Conservation (phyloP, 2,888 invertebrate genomes). For the Tiphia femorata region DNA sequence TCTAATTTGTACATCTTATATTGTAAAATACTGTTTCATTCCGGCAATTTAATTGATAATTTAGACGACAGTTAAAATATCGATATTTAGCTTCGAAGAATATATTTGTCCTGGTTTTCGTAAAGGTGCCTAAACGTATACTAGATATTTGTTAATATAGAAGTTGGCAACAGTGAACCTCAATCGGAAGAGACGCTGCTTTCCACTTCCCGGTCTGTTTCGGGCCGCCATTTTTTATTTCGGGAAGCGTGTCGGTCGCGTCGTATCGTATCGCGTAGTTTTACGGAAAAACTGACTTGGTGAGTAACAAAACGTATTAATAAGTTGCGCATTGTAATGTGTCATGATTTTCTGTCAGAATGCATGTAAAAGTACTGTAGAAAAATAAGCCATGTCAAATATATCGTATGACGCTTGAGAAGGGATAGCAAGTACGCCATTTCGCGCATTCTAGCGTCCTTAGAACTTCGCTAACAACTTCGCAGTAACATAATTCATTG, state of each 20-base stretch:
- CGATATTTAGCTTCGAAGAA: too few relatives aligned
- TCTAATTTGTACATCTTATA: too few relatives aligned
- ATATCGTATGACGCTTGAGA: too few relatives aligned
- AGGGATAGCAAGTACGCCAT: conserved; percentile 34
- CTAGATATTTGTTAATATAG: too few relatives aligned
- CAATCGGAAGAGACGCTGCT: conserved; percentile 45
- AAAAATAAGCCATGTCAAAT: too few relatives aligned
- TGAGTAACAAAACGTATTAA: conserved; percentile 40
- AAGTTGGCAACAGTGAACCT: conserved; percentile 33
- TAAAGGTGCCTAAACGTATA: too few relatives aligned
- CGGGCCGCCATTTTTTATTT: conserved; percentile 58
- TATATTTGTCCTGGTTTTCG: too few relatives aligned
- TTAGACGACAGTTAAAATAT: too few relatives aligned
- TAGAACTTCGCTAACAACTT: background rate
- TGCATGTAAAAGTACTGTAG: background rate
- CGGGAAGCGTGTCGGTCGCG: conserved; percentile 54
- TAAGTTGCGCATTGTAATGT: background rate
- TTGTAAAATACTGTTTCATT: too few relatives aligned
- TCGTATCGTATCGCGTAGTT: conserved; percentile 52
- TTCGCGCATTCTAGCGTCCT: conserved; percentile 23
- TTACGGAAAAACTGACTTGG: conserved; percentile 58
- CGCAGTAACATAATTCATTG: background rate
- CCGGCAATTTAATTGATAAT: too few relatives aligned
- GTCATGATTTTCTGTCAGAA: background rate
- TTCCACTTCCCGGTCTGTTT: conserved; percentile 49